Evolutionary conservation across 2,797 vertebrate species (phyloP).

Genomic region (Danio tinwini): DNA sequence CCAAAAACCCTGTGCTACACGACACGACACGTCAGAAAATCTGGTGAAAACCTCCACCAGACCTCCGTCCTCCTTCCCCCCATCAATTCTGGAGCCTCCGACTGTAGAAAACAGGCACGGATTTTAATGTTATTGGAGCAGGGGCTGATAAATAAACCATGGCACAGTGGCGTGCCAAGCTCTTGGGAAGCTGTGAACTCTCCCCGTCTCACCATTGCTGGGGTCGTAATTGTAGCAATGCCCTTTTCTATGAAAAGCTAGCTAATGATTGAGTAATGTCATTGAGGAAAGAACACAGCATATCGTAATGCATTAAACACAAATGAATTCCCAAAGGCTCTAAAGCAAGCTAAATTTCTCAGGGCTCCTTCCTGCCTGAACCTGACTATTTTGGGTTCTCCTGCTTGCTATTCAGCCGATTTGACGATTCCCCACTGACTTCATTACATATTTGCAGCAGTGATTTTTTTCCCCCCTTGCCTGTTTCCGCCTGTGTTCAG

Average conservation of each 20-base stretch:
- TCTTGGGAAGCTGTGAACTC: constrained; percentile 5
- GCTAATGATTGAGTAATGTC: constrained; percentile 35
- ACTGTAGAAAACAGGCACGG: constrained; percentile 42
- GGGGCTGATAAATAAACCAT: constrained; percentile 52
- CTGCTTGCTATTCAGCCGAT: constrained; percentile 62
- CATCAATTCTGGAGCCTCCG: constrained; percentile 42
- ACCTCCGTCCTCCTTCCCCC: neutral
- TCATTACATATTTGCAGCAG: constrained; percentile 67
- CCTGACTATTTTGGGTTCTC: constrained; percentile 50
- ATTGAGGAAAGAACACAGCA: constrained; percentile 55
- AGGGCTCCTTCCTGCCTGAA: constrained; percentile 16
- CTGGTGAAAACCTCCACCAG: constrained; percentile 59
- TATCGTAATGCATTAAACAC: constrained; percentile 61
- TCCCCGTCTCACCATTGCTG: neutral
- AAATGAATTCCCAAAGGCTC: constrained; percentile 60
- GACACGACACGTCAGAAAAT: constrained; percentile 57
- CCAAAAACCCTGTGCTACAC: constrained; percentile 65
- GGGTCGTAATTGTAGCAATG: constrained; percentile 19
- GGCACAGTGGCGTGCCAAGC: neutral
- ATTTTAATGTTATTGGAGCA: constrained; percentile 50
- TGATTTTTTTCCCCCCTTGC: constrained; percentile 52
- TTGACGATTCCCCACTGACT: constrained; percentile 65
- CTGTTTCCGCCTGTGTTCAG: constrained; percentile 24
- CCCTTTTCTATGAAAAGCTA: constrained; percentile 34
- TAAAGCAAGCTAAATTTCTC: constrained; percentile 40